phyloP scores from a whole-genome alignment of 2,113 vertebrate species.

The Ophiodon elongatus region DNA sequence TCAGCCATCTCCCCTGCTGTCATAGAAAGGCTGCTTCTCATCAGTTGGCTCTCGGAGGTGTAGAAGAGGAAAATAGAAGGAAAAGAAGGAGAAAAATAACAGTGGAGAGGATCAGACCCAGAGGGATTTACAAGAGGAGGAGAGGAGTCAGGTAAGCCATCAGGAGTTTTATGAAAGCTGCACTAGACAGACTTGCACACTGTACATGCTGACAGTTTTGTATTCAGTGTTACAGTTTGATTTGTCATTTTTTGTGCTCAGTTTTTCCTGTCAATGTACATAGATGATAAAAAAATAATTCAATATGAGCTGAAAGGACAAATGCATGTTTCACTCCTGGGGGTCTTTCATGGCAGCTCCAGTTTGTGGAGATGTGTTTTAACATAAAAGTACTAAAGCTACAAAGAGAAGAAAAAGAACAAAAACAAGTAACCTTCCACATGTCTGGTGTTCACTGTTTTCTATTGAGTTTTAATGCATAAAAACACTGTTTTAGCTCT shows the following conservation, averaged over 20 bases:
- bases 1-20: conserved; percentile 54
- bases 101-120: conserved; percentile 1
- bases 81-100: conserved; percentile 36
- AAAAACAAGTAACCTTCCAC: background rate
- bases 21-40: conserved; percentile 67
- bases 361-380: background rate
- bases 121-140: conserved; percentile 28
- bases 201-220: conserved; percentile 3
- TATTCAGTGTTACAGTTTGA: conserved; percentile 15
- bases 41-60: conserved; percentile 51
- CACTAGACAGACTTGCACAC: background rate
- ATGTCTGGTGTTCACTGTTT: background rate
- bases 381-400: background rate
- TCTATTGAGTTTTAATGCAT: too few relatives aligned
- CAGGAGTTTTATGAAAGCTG: conserved; percentile 26
- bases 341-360: background rate
- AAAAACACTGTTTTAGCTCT: too few relatives aligned
- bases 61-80: conserved; percentile 43
- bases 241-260: background rate
- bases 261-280: background rate
- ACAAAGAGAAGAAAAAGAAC: background rate
- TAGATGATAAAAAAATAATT: background rate
- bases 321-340: background rate
- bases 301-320: background rate
- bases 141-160: conserved; percentile 24